Evolutionary conservation across 2,113 vertebrate genomes (phyloP).

Genomic region (Etheostoma cragini): DNA sequence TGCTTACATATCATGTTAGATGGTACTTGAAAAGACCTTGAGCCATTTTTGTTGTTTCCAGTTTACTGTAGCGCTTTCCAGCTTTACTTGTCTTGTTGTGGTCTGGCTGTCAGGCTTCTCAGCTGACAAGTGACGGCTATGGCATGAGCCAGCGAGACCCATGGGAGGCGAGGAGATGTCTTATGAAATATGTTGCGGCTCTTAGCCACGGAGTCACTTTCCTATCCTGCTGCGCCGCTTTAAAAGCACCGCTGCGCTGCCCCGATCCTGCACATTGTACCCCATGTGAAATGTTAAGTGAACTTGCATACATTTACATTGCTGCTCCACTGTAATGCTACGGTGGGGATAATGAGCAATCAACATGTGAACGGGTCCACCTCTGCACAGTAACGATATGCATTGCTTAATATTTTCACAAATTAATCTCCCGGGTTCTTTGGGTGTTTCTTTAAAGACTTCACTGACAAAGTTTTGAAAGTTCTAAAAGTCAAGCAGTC

Average conservation of each 20-base stretch:
- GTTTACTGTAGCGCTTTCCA: constrained; percentile 28
- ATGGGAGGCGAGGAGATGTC: constrained; percentile 49
- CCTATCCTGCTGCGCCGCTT: constrained; percentile 39
- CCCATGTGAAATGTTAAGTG: constrained; percentile 16
- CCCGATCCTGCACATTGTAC: constrained; percentile 1
- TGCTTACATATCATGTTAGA: constrained; percentile 61
- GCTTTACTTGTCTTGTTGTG: constrained; percentile 44
- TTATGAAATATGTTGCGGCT: constrained; percentile 53
- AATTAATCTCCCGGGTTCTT: constrained; percentile 24
- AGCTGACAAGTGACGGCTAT: constrained; percentile 58
- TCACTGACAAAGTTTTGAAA: constrained; percentile 23
- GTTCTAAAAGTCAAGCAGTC: constrained; percentile 40
- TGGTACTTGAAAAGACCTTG: constrained; percentile 26
- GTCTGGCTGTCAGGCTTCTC: constrained; percentile 45
- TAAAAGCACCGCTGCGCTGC: constrained; percentile 41
- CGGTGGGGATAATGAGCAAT: constrained; percentile 41
- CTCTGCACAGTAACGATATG: constrained; percentile 5
- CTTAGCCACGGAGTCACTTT: constrained; percentile 43
- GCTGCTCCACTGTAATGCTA: constrained; percentile 20
- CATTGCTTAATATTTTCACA: constrained; percentile 24
- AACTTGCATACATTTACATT: constrained; percentile 25
- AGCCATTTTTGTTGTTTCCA: constrained; percentile 30
- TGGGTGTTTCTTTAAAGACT: constrained; percentile 20
- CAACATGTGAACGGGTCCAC: constrained; percentile 23
- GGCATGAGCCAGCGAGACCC: constrained; percentile 44